phyloP scores from a whole-genome alignment of 2,113 vertebrate species.

The Oriolus oriolus region DNA sequence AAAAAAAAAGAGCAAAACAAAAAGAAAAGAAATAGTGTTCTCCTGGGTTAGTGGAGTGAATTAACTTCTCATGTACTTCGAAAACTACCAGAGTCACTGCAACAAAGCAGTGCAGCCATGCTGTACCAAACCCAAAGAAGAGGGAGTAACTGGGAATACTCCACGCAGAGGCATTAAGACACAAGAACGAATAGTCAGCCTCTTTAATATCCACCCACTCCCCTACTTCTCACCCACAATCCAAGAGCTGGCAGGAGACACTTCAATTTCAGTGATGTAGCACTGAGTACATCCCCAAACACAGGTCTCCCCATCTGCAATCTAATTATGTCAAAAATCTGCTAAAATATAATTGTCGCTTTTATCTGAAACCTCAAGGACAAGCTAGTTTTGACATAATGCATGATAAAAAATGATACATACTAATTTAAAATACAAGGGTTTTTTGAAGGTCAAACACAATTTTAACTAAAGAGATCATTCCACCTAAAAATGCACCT shows the following conservation, averaged over 20 bases:
- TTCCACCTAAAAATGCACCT: neutral
- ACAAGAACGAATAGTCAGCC: neutral
- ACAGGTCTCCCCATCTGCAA: neutral
- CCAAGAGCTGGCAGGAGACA: neutral
- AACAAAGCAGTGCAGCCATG: neutral
- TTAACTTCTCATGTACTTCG: neutral
- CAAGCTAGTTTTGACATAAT: neutral
- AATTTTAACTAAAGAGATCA: neutral
- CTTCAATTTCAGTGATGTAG: neutral
- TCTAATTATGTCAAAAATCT: neutral
- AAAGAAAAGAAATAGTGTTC: neutral
- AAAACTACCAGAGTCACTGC: neutral
- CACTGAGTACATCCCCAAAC: neutral
- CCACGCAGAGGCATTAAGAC: neutral
- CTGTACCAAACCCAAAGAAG: neutral
- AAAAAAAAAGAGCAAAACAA: neutral
- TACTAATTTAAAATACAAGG: neutral
- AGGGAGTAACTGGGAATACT: neutral
- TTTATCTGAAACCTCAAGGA: neutral
- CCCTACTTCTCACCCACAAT: neutral
- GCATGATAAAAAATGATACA: neutral
- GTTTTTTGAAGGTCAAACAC: neutral
- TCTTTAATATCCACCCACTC: neutral
- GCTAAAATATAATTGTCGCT: neutral
- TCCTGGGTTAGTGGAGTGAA: neutral